Evolutionary conservation across 2,797 vertebrate species (phyloP).

Genomic region (Pseudochirops cupreus): DNA sequence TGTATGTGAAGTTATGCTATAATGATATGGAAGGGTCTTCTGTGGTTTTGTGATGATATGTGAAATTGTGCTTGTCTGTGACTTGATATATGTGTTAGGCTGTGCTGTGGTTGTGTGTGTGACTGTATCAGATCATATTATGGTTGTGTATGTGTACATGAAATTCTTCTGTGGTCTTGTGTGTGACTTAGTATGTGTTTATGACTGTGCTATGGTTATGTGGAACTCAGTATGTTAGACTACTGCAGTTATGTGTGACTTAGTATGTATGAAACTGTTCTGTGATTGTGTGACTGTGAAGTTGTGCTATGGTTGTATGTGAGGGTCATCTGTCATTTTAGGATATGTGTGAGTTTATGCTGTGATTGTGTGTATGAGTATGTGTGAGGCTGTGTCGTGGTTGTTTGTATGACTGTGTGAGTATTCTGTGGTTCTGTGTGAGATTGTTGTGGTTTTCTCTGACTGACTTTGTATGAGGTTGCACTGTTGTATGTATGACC

Average conservation of each 20-base stretch:
- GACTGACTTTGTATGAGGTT: not conserved
- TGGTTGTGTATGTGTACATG: no score
- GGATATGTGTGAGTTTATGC: not conserved
- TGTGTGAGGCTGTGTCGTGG: not conserved
- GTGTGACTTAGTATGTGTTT: not conserved
- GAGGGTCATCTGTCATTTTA: not conserved
- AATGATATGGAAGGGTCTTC: no score
- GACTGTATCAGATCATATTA: not conserved
- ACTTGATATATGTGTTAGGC: not conserved
- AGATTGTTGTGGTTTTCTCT: not conserved
- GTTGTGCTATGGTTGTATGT: not conserved
- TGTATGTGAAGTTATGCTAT: not conserved
- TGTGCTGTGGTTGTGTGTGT: not conserved
- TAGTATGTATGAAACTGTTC: not conserved
- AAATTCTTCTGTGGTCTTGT: no score
- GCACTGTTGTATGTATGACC: no score
- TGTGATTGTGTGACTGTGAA: not conserved
- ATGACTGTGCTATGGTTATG: not conserved
- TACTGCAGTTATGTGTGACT: no score
- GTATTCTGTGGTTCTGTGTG: not conserved
- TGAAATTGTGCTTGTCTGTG: not conserved
- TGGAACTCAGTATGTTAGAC: not conserved
- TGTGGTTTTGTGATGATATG: no score
- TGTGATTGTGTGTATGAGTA: not conserved
- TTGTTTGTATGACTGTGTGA: not conserved